phyloP scores from a whole-genome alignment of 2,113 vertebrate species.

The Carlito syrichta region DNA sequence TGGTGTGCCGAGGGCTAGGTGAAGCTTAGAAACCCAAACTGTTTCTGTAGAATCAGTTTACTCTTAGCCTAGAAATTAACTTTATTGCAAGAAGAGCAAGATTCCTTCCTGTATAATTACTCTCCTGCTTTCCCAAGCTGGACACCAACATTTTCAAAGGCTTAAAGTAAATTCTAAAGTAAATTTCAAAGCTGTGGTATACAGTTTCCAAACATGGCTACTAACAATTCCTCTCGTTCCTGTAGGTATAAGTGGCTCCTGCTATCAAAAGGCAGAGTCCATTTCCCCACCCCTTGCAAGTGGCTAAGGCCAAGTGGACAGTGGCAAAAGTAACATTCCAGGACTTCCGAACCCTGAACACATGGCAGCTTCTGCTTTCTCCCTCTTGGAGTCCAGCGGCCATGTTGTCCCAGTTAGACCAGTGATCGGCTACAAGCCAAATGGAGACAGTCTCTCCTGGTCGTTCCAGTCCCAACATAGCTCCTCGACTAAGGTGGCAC shows the following conservation, averaged over 20 bases:
- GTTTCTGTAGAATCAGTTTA: slow-evolving; percentile 40
- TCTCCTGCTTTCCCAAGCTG: slow-evolving; percentile 32
- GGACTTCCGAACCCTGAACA: neutral
- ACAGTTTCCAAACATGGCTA: neutral
- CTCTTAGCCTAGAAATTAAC: slow-evolving; percentile 43
- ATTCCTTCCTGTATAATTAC: slow-evolving; percentile 32
- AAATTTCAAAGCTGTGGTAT: neutral
- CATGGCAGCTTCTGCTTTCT: neutral
- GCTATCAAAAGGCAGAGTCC: neutral
- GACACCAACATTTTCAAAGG: slow-evolving; percentile 53
- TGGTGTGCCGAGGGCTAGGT: slow-evolving; percentile 4
- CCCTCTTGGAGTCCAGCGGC: neutral
- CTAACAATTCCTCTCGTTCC: neutral
- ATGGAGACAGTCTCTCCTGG: neutral
- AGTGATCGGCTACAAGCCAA: neutral
- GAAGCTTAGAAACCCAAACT: slow-evolving; percentile 37
- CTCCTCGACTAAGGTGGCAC: neutral
- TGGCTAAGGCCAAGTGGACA: neutral
- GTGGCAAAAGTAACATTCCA: neutral
- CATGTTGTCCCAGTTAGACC: neutral
- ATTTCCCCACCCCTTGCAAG: neutral
- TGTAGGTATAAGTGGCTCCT: neutral
- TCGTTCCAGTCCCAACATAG: neutral
- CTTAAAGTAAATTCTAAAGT: slow-evolving; percentile 29
- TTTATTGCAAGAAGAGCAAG: slow-evolving; percentile 13